These are phyloP conservation scores for Microctenopoma stevenorrisi DNA, from an alignment of 2,797 vertebrate species.

Conservation along the genomic window DNA sequence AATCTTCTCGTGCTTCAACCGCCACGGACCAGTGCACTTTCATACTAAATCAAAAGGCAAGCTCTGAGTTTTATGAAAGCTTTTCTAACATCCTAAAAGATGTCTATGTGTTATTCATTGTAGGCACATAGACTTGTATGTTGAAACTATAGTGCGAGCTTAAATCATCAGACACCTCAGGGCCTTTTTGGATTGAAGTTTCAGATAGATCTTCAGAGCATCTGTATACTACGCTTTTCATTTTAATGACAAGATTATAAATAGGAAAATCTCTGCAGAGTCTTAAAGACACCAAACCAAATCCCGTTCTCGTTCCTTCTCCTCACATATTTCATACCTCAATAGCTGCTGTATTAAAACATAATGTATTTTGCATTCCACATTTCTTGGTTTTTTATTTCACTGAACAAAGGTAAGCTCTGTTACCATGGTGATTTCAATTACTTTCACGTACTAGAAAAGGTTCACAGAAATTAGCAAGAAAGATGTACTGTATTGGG, in stretches of 20 bases:
- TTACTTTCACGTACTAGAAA: constrained; percentile 70
- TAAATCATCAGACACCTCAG: constrained; percentile 52
- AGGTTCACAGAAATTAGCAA: constrained; percentile 58
- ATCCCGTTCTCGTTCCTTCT: constrained; percentile 61
- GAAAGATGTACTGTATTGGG: constrained; percentile 41
- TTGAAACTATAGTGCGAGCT: constrained; percentile 43
- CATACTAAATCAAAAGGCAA: constrained; percentile 60
- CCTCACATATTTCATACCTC: constrained; percentile 73
- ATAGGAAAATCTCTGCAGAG: constrained; percentile 58
- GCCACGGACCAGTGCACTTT: constrained; percentile 43
- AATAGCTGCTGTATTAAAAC: constrained; percentile 71
- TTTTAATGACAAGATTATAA: constrained; percentile 64
- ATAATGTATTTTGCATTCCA: constrained; percentile 73
- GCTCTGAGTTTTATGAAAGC: constrained; percentile 42
- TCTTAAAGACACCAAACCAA: constrained; percentile 55
- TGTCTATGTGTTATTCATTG: constrained; percentile 23
- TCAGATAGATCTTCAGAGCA: constrained; percentile 21
- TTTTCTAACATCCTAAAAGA: constrained; percentile 37
- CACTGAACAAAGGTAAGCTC: constrained; percentile 69
- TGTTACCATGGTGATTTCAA: constrained; percentile 79
- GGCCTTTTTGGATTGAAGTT: constrained; percentile 39
- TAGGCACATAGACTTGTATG: constrained; percentile 25
- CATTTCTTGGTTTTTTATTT: constrained; percentile 73
- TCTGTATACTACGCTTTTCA: constrained; percentile 52
- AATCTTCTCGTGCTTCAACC: constrained; percentile 50